A percentile compares a stretch with the other conserved stretches of the same genome.
These are phyloP conservation scores for Zootermopsis nevadensis DNA, from an alignment of 2,888 invertebrate genomes.

Conservation along the genomic window DNA sequence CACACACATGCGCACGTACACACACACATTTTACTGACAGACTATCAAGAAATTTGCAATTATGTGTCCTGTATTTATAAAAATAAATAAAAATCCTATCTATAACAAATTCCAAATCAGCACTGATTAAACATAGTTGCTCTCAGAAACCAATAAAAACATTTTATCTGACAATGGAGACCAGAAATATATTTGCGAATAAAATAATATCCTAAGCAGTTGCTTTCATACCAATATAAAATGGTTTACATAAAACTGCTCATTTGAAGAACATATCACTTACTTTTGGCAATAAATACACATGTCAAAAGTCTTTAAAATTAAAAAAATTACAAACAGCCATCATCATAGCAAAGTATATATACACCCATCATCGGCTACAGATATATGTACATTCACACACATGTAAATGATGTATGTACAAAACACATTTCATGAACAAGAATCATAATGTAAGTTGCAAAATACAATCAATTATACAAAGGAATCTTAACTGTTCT, in stretches of 20 bases:
- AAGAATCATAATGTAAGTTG: background rate
- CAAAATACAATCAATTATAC: background rate
- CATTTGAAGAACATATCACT: background rate
- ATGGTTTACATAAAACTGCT: background rate
- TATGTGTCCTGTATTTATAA: too few relatives aligned
- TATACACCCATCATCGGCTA: conserved; percentile 1
- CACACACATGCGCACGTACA: too few relatives aligned
- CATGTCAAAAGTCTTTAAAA: conserved; percentile 25
- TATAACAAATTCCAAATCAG: too few relatives aligned
- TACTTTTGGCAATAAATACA: conserved; percentile 23
- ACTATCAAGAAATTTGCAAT: too few relatives aligned
- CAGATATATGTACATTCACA: conserved; percentile 1
- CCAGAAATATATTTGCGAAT: background rate
- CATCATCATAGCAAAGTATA: conserved; percentile 21
- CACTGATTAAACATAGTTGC: background rate
- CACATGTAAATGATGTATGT: background rate
- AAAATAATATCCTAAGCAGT: background rate
- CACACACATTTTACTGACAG: too few relatives aligned
- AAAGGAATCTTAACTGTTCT: background rate
- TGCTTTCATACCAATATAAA: background rate
- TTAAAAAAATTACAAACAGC: conserved; percentile 31
- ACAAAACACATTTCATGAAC: background rate
- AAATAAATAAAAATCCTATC: too few relatives aligned
- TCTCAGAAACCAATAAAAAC: background rate
- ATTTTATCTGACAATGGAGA: background rate